Evolutionary conservation across 2,888 invertebrate genomes (phyloP).

Genomic region (Cistogaster globosa): DNA sequence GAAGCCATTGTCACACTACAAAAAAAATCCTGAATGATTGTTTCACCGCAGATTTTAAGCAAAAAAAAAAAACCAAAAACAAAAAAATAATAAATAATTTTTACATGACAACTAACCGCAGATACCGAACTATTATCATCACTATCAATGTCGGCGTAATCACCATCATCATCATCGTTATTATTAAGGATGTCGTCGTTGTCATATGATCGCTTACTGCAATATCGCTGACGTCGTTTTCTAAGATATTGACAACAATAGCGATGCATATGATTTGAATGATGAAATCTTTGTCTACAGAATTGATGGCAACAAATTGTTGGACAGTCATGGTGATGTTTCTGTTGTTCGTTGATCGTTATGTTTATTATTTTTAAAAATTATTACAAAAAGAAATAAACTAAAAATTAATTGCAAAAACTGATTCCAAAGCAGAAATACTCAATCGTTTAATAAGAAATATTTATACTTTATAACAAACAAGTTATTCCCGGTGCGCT

Average conservation of each 20-base stretch:
- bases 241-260: constrained; percentile 65
- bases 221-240: constrained; percentile 56
- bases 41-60: constrained; percentile 6
- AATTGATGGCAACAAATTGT: constrained; percentile 61
- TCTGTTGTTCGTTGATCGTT: constrained; percentile 65
- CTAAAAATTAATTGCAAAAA: constrained; percentile 22
- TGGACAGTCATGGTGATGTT: constrained; percentile 38
- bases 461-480: too few species aligned
- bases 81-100: constrained; percentile 63
- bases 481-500: too few species aligned
- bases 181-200: constrained; percentile 54
- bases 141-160: constrained; percentile 67
- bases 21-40: neutral
- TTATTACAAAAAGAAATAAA: constrained; percentile 24
- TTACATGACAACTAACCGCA: constrained; percentile 77
- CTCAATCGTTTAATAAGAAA: too few species aligned
- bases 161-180: constrained; percentile 70
- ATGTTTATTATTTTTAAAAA: constrained; percentile 24
- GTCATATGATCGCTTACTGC: constrained; percentile 49
- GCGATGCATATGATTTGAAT: constrained; percentile 49
- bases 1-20: too few species aligned
- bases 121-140: constrained; percentile 75
- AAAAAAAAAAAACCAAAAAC: constrained; percentile 58
- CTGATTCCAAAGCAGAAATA: constrained; percentile 36
- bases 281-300: constrained; percentile 55